Conservation (phyloP, 2,888 invertebrate species). For the Chorisops tibialis region DNA sequence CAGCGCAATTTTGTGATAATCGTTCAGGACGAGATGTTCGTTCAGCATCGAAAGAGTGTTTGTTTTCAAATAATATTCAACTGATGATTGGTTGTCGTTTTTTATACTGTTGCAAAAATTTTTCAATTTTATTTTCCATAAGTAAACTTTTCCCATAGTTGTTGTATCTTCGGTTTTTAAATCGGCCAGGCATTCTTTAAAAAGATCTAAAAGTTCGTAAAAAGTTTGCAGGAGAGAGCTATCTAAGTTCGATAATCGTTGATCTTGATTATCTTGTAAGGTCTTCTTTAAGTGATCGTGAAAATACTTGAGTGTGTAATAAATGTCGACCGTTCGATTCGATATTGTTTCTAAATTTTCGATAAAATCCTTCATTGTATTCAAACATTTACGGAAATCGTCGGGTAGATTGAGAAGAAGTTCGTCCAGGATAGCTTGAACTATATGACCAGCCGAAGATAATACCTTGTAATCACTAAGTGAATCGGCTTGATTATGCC, state of each 20-base stretch:
- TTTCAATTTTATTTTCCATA: slow-evolving; percentile 31
- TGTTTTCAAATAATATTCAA: slow-evolving; percentile 21
- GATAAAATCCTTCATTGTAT: slow-evolving; percentile 4
- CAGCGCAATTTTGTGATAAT: slow-evolving; percentile 30
- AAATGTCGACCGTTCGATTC: slow-evolving; percentile 8
- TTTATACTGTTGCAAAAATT: slow-evolving; percentile 19
- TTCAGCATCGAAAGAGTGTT: slow-evolving; percentile 16
- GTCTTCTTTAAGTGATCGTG: slow-evolving; percentile 16
- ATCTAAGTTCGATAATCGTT: slow-evolving; percentile 11
- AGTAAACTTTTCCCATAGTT: slow-evolving; percentile 29
- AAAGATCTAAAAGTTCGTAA: slow-evolving; percentile 10
- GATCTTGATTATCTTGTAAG: slow-evolving; percentile 4
- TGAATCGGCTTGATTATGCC: background rate
- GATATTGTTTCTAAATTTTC: slow-evolving; percentile 9
- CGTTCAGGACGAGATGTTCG: slow-evolving; percentile 27
- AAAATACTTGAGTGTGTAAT: slow-evolving; percentile 18
- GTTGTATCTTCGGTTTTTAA: slow-evolving; percentile 12
- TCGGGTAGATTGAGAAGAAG: slow-evolving; percentile 9
- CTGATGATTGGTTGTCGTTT: slow-evolving; percentile 14
- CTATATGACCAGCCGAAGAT: slow-evolving; percentile 2
- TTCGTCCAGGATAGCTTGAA: slow-evolving; percentile 14
- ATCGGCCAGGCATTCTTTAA: slow-evolving; percentile 15
- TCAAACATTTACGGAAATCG: slow-evolving; percentile 2
- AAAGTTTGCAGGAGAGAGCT: slow-evolving; percentile 6
- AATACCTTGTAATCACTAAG: slow-evolving; percentile 14